These are phyloP conservation scores for Equus przewalskii DNA, from an alignment of 2,113 vertebrate species.

Conservation along the genomic window DNA sequence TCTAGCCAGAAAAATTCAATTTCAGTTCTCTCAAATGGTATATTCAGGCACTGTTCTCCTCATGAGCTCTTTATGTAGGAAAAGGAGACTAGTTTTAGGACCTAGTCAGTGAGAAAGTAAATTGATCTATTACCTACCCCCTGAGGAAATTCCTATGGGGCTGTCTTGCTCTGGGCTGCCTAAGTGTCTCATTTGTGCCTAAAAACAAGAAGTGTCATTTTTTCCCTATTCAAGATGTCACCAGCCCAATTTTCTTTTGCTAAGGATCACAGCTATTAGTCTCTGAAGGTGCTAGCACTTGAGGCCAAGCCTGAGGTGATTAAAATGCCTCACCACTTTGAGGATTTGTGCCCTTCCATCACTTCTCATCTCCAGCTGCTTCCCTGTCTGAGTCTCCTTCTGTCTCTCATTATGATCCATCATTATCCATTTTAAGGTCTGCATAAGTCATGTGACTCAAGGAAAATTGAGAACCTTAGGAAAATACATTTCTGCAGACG, in stretches of 20 bases:
- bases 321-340: constrained; percentile 73
- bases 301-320: constrained; percentile 63
- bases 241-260: constrained; percentile 76
- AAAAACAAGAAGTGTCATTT: constrained; percentile 78
- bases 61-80: background rate
- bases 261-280: constrained; percentile 76
- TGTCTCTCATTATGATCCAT: constrained; percentile 77
- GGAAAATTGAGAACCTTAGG: constrained; percentile 62
- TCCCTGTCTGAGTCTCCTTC: constrained; percentile 62
- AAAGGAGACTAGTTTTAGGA: constrained; percentile 49
- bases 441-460: constrained; percentile 54
- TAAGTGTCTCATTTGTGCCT: constrained; percentile 81
- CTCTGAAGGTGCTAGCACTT: constrained; percentile 63
- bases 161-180: constrained; percentile 41
- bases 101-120: constrained; percentile 32
- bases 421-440: constrained; percentile 74
- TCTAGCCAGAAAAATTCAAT: constrained; percentile 49
- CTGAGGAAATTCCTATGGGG: constrained; percentile 55
- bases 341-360: constrained; percentile 59
- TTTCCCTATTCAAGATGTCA: constrained; percentile 77
- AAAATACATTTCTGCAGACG: background rate
- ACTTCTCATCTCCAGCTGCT: constrained; percentile 59
- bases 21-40: background rate
- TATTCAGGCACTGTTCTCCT: background rate
- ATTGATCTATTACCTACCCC: constrained; percentile 63